Conservation (phyloP, 2,797 vertebrate species). For the Myotis pilosus region DNA sequence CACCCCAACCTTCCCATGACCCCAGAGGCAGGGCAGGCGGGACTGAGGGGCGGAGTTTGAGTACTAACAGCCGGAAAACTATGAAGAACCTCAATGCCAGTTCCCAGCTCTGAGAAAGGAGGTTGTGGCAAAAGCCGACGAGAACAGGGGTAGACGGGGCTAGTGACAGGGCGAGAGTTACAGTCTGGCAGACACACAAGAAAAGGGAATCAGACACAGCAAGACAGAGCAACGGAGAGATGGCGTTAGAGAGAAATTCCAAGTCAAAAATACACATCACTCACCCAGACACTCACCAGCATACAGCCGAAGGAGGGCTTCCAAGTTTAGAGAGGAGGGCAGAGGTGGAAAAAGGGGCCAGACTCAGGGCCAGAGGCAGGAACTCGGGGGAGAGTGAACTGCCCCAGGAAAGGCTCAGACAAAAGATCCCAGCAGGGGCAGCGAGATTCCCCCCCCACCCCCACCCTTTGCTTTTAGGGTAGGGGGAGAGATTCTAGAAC, state of each 20-base stretch:
- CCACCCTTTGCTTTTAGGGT: background rate
- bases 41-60: slow-evolving; percentile 57
- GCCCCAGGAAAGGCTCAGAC: slow-evolving; percentile 30
- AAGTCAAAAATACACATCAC: slow-evolving; percentile 77
- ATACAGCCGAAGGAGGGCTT: slow-evolving; percentile 41
- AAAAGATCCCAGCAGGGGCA: background rate
- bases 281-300: slow-evolving; percentile 67
- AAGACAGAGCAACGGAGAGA: slow-evolving; percentile 50
- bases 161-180: slow-evolving; percentile 6
- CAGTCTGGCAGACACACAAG: slow-evolving; percentile 41
- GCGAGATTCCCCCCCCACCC: background rate
- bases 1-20: slow-evolving; percentile 72
- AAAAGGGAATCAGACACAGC: slow-evolving; percentile 51
- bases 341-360: slow-evolving; percentile 57
- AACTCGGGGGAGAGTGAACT: background rate
- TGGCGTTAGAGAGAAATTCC: slow-evolving; percentile 65
- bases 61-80: slow-evolving; percentile 76
- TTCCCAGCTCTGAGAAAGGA: slow-evolving; percentile 65
- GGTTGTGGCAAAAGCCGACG: slow-evolving; percentile 38
- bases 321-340: slow-evolving; percentile 70
- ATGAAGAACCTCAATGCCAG: slow-evolving; percentile 65
- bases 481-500: background rate
- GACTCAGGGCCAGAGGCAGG: background rate
- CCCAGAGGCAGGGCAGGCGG: slow-evolving; percentile 65
- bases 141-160: slow-evolving; percentile 17